Base-by-base conservation (phyloP, 2,888 invertebrate species). In the Tetragnatha montana region DNA sequence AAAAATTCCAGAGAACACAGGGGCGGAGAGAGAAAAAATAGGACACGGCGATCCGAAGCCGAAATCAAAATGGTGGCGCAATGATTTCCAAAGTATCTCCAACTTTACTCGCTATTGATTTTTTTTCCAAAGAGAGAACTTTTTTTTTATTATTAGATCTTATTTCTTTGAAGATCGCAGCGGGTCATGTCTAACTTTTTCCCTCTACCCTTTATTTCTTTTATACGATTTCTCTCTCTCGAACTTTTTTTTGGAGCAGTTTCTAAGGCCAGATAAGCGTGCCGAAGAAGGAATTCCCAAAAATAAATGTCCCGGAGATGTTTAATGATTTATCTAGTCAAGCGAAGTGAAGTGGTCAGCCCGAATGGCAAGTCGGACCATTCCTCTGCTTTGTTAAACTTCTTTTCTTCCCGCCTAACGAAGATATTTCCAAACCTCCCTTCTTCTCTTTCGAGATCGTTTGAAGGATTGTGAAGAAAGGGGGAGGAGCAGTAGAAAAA, bases 321-420 rank as follows among this genome's bases (percentile, higher is more conserved):
- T 76, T 87, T 87, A 87, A 87, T 87, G 87, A 87, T 87, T 87
- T 87, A 82, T 87, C 82, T 82, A 87, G 81, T 81, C 82, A 87
- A 71, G 81, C 70, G 78, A 70, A 87, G 81, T 87, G 87, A 87
- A 87, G 87, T 87, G 87, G 87, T 87, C 87, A 82, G 80, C 73
- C 86, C 35, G 86, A 85, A 85, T 85, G 79, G 78, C 71, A 85
- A 79, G 79, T 22, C 70, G 51, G 74, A 74, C 68, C 79, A 8
- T 78, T 86, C 76, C 78, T 17, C 14, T 21, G 80, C 80, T 86
- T 86, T 86, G 79, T 86, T 80, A 80, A 85, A 78, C 49, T 85
- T 78, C 76, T 70, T 71, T 78, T 79, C 70, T 85, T 47, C 19
- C n/a, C 71, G 35, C 60, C 73, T 86, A 86, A 86, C 86, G 86